Evolutionary conservation across 2,888 invertebrate species (phyloP).

Genomic region (Apodemia duryi): DNA sequence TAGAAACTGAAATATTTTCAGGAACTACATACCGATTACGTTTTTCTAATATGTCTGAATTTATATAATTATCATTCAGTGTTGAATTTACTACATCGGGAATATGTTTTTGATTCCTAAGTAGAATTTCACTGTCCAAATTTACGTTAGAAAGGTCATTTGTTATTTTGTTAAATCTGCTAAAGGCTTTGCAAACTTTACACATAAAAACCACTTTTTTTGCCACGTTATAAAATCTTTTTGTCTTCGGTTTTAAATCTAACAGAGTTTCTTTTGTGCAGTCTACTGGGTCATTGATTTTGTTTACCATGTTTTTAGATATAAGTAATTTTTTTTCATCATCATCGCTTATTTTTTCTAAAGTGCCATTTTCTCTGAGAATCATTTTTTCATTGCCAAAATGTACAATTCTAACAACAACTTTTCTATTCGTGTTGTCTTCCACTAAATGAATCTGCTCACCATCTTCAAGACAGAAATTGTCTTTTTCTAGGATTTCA

Average conservation of each 20-base stretch:
- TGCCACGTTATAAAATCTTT: constrained; percentile 49
- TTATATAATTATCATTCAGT: constrained; percentile 46
- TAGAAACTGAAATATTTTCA: constrained; percentile 59
- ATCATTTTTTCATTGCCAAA: constrained; percentile 79
- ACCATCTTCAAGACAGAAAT: constrained; percentile 62
- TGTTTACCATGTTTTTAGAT: constrained; percentile 39
- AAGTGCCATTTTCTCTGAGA: constrained; percentile 69
- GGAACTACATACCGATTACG: constrained; percentile 60
- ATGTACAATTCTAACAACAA: constrained; percentile 73
- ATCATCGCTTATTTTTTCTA: constrained; percentile 67
- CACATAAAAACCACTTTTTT: constrained; percentile 53
- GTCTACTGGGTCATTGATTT: background rate
- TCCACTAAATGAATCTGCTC: constrained; percentile 73
- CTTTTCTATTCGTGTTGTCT: constrained; percentile 64
- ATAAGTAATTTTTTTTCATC: constrained; percentile 63
- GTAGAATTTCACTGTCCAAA: constrained; percentile 19
- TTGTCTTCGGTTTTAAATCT: constrained; percentile 17
- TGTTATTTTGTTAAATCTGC: constrained; percentile 40
- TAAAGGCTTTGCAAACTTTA: constrained; percentile 50
- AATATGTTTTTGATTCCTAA: constrained; percentile 48
- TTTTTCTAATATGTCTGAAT: constrained; percentile 44
- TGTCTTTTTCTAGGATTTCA: constrained; percentile 54
- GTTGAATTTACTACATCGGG: constrained; percentile 74
- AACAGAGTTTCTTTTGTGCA: background rate
- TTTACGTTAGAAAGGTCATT: constrained; percentile 20